Conservation (phyloP, 2,888 invertebrate species). For the Antheraea assamensis region DNA sequence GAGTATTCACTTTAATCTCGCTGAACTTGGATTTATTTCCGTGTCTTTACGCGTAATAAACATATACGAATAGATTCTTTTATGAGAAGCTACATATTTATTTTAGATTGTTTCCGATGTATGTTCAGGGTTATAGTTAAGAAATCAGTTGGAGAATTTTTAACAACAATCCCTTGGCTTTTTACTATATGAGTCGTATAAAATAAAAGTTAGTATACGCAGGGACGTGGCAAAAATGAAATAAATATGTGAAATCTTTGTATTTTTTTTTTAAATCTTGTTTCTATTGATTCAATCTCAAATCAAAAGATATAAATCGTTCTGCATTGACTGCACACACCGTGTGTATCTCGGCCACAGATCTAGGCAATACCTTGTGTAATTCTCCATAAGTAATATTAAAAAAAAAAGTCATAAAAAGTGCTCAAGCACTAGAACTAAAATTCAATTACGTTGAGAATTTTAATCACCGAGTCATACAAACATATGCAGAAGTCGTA, state of each 20-base stretch:
- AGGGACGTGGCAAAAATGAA: too few species aligned
- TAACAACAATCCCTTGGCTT: neutral
- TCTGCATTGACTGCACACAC: neutral
- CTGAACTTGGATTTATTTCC: slow-evolving; percentile 18
- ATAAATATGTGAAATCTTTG: too few species aligned
- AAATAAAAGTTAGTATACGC: too few species aligned
- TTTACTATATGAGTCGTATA: too few species aligned
- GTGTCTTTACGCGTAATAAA: slow-evolving; percentile 13
- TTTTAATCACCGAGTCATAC: neutral
- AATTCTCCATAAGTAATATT: too few species aligned
- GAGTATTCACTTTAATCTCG: slow-evolving; percentile 21
- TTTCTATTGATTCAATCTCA: neutral
- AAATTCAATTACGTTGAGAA: neutral
- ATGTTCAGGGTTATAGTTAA: neutral
- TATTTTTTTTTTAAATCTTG: too few species aligned
- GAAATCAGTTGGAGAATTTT: neutral
- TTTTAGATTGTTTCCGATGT: neutral
- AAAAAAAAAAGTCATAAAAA: neutral
- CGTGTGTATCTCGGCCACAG: neutral
- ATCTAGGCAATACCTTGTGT: neutral
- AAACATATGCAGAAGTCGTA: neutral
- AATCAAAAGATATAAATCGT: neutral
- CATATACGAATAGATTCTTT: slow-evolving; percentile 10
- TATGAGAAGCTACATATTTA: neutral
- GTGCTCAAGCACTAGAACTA: neutral